phyloP scores from a whole-genome alignment of 2,113 vertebrate genomes.

The Psilopogon haemacephalus region DNA sequence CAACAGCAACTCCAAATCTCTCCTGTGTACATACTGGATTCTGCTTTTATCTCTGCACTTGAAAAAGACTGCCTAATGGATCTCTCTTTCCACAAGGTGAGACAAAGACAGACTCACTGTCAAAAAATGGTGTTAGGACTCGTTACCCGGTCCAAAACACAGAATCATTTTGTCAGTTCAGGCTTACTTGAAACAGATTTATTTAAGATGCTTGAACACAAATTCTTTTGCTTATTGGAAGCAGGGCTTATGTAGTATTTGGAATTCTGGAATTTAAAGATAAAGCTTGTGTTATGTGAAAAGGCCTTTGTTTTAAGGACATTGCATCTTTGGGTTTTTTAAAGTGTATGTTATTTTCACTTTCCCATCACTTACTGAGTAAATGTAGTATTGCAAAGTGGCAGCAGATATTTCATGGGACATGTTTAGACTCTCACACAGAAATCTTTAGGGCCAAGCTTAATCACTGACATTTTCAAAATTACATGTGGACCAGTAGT shows the following conservation, averaged over 20 bases:
- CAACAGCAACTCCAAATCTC: neutral
- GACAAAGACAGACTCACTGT: neutral
- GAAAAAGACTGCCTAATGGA: neutral
- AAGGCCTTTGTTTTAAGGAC: neutral
- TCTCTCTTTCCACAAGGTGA: neutral
- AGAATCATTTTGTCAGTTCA: neutral
- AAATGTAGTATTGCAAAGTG: neutral
- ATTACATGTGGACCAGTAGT: neutral
- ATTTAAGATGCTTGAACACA: slow-evolving; percentile 12
- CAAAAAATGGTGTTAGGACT: neutral
- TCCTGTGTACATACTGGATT: neutral
- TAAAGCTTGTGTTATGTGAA: neutral
- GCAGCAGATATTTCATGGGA: neutral
- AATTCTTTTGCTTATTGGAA: slow-evolving; percentile 59
- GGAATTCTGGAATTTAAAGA: neutral
- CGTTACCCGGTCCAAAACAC: neutral
- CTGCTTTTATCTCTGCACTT: neutral
- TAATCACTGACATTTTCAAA: neutral
- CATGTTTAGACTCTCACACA: rapidly evolving
- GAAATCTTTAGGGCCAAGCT: neutral
- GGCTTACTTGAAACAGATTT: neutral
- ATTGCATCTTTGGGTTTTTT: neutral
- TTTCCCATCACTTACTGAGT: neutral
- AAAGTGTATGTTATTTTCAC: neutral
- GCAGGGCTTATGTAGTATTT: neutral